A percentile compares a stretch with the other conserved stretches of the same genome.
phyloP scores from a whole-genome alignment of 2,888 invertebrate species.

The Drosophila cognata region DNA sequence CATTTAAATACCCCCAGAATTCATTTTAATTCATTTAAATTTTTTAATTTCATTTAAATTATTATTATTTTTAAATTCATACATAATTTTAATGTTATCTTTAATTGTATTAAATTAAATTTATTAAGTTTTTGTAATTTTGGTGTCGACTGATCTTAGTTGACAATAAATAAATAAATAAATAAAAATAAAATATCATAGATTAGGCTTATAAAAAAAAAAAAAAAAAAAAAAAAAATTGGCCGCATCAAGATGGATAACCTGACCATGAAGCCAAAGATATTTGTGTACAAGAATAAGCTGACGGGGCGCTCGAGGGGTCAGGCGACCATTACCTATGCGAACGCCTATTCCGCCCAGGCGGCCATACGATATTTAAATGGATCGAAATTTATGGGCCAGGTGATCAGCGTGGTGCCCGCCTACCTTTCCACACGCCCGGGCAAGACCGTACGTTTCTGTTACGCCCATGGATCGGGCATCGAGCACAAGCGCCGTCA shows the following conservation, averaged over 20 bases:
- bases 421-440: conserved; percentile 62
- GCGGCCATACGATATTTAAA: conserved; percentile 52
- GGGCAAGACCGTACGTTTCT: conserved; percentile 54
- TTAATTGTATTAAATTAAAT: no score
- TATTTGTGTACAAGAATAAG: conserved; percentile 71
- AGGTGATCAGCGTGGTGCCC: conserved; percentile 56
- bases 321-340: conserved; percentile 70
- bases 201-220: no score
- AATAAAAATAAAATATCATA: no score
- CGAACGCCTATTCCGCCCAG: conserved; percentile 56
- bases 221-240: no score
- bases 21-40: no score
- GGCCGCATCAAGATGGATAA: conserved; percentile 59
- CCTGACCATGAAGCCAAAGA: conserved; percentile 59
- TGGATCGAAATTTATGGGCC: conserved; percentile 57
- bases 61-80: no score
- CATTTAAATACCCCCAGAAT: no score
- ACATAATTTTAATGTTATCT: no score
- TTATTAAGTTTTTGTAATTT: no score
- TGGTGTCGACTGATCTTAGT: no score
- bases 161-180: no score
- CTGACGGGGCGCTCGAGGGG: conserved; percentile 68
- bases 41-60: no score
- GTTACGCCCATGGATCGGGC: conserved; percentile 46
- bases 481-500: conserved; percentile 40